Evolutionary conservation across 1,140 invertebrate species (phyloP).

Genomic region (Pogonus chalceus): DNA sequence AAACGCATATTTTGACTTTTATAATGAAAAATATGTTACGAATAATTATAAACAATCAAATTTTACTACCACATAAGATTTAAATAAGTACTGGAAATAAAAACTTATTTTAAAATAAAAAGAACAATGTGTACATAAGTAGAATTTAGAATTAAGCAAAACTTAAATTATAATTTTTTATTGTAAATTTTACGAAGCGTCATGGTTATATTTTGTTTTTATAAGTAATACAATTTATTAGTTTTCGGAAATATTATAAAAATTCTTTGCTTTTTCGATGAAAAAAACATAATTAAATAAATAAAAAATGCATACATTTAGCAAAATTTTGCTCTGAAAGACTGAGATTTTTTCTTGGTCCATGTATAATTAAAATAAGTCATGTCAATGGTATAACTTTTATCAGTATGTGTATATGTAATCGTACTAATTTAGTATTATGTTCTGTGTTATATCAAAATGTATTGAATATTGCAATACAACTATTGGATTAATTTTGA

Average conservation of each 20-base stretch:
- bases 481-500: slow-evolving; percentile 3
- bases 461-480: background rate
- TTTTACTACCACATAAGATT: background rate
- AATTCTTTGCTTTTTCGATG: background rate
- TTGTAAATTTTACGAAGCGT: background rate
- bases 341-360: slow-evolving; percentile 4
- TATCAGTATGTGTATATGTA: slow-evolving; percentile 5
- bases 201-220: background rate
- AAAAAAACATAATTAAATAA: background rate
- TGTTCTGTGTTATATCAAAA: slow-evolving; percentile 1
- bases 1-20: too few species aligned
- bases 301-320: background rate
- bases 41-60: background rate
- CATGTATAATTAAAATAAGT: background rate
- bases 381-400: slow-evolving; percentile 1
- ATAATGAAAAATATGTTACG: too few species aligned
- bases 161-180: slow-evolving; percentile 6
- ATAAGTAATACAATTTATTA: background rate
- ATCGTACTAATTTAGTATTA: slow-evolving; percentile 7
- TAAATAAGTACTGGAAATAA: slow-evolving; percentile 3
- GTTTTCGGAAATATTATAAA: background rate
- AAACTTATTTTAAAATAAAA: slow-evolving; percentile 4
- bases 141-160: background rate
- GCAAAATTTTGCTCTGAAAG: slow-evolving; percentile 1
- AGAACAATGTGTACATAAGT: slow-evolving; percentile 3